Base-by-base conservation (phyloP, 2,888 invertebrate genomes). In the Meloe dianella region DNA sequence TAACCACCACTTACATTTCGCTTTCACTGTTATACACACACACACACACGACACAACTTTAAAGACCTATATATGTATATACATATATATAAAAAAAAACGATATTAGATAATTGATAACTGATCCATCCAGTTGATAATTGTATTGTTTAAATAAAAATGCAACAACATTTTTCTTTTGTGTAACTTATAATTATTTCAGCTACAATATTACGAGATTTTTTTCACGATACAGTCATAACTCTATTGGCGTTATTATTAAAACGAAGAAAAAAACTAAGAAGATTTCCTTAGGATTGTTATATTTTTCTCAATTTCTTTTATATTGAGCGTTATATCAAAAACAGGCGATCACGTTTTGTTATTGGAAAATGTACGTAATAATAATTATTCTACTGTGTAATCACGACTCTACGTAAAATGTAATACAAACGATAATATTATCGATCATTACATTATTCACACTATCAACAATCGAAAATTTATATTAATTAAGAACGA, bases 391-490 rank as follows among this genome's bases (percentile, higher is more conserved):
- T n/a, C n/a, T n/a, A n/a, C n/a, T n/a, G n/a, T n/a, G 58, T 56
- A 64, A 62, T n/a, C 60, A 38, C 29, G 68, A 57, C 51, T 64
- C 35, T 35, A 41, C 68, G 57, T 65, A 68, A 62, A 68, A 65
- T 65, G 68, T 20, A 65, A 30, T 62, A 56, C 54, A 64, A 56
- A 65, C 22, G 65, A 61, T n/a, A n/a, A 68, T 68, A 22, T 51
- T 51, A 51, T 51, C 51, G 51, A 24, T 20, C 47, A 47, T 9
- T 41, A 41, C 2, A 47, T 47, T 47, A 20, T 22, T 10, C 10
- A 24, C 1, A 20, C 12, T 51, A 2, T n/a, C n/a, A n/a, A n/a
- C 7, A 22, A 51, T 12, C 51, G 1, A 12, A 47, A 51, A 24
- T 51, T 51, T 12, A 51, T 51, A n/a, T n/a, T n/a, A n/a, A n/a